Base-by-base conservation (phyloP, 2,113 vertebrate species). In the human region DNA sequence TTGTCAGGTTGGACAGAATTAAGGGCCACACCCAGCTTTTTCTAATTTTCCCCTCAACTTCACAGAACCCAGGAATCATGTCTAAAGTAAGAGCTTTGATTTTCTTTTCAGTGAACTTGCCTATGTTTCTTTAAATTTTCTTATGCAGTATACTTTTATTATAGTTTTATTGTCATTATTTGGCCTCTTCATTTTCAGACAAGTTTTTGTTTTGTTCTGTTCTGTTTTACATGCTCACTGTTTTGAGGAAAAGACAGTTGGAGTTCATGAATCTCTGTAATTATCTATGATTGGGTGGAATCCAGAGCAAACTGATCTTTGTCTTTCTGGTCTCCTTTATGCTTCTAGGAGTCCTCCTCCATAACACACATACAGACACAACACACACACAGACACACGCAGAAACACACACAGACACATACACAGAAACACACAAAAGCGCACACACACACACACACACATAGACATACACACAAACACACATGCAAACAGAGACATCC, bases 11-110 rank as follows among this genome's bases (percentile, higher is more conserved):
- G 11, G 79, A 23, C 10, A 17, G 30, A 25, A 30, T 6, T 5
- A 5, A 0, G 40, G 10, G 12, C 57, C 11, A 3, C 1, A 2
- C 4, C 13, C 13, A 13, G 10, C 18, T 38, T 70, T 6, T 22
- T 4, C 64, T 16, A 22, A 50, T 4, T 14, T 10, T 17, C 2
- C 5, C 22, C 1, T 8, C 8, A 1, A 0, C 20, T 2, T 7
- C 73, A 7, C 25, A n/a, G 78, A 20, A 2, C 8, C 13, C 18
- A 5, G 45, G 5, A 14, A 18, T 6, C 0, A 0, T 0, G n/a
- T 2, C 1, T 32, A 3, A 23, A 7, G 13, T 2, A 11, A 13
- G 14, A 1, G 4, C 30, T 14, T 32, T 32, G 6, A 23, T 18
- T 14, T 16, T 6, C 30, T n/a, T 10, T 61, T 5, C 17, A 4